Percentiles rank a stretch among this genome's conserved stretches.
Evolutionary conservation across 1,140 invertebrate species (phyloP).

Genomic region (Bilobella aurantiaca): DNA sequence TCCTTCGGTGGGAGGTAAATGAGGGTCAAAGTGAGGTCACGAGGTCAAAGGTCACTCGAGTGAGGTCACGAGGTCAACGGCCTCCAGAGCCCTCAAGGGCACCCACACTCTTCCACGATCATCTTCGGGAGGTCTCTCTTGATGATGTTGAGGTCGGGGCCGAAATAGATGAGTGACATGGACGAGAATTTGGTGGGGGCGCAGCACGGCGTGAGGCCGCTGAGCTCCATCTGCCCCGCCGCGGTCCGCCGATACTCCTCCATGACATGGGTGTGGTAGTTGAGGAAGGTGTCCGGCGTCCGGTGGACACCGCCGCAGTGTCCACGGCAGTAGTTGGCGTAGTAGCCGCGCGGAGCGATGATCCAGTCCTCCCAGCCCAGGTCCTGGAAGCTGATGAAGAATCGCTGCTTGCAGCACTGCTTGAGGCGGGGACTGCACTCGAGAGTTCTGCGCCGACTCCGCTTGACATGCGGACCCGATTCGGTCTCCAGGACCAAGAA

Average conservation of each 20-base stretch:
- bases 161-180: conserved; percentile 88
- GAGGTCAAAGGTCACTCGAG: not conserved
- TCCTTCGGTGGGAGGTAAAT: too few species aligned
- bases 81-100: conserved; percentile 49
- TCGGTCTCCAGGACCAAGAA: conserved; percentile 74
- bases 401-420: conserved; percentile 80
- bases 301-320: conserved; percentile 63
- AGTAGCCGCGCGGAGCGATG: conserved; percentile 48
- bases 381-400: conserved; percentile 80
- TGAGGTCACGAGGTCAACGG: not conserved
- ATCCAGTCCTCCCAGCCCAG: conserved; percentile 67
- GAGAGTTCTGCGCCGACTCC: conserved; percentile 65
- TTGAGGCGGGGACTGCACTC: conserved; percentile 64
- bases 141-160: conserved; percentile 78
- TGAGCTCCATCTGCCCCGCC: conserved; percentile 43
- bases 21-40: too few species aligned
- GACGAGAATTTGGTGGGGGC: conserved; percentile 85
- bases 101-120: conserved; percentile 92
- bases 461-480: conserved; percentile 43
- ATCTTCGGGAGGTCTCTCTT: conserved; percentile 89
- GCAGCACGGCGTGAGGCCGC: conserved; percentile 76
- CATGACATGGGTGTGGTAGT: conserved; percentile 78
- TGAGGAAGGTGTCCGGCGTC: conserved; percentile 70
- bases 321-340: conserved; percentile 87
- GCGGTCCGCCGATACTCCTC: conserved; percentile 73